A percentile compares a stretch with the other conserved stretches of the same genome.
phyloP scores from a whole-genome alignment of 2,113 vertebrate species.

The Barnardius zonarius region DNA sequence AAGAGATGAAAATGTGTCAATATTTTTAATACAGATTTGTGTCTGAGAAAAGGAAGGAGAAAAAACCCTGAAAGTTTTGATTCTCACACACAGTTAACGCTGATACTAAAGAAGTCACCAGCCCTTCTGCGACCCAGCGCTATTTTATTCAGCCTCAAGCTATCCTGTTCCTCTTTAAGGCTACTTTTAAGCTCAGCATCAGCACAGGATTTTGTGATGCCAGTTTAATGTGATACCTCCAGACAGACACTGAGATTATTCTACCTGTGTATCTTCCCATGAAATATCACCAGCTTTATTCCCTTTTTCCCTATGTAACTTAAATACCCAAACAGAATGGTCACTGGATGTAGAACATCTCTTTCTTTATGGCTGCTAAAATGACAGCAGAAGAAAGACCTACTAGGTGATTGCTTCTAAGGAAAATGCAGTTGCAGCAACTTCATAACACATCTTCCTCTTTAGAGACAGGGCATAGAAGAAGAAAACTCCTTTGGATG shows the following conservation, averaged over 20 bases:
- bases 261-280: fast-evolving
- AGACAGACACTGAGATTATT: neutral
- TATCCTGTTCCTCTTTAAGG: neutral
- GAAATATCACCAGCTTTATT: neutral
- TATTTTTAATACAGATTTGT: neutral
- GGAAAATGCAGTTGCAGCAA: neutral
- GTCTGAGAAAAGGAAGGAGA: neutral
- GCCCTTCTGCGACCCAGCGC: neutral
- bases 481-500: conserved; percentile 33
- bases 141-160: neutral
- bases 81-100: neutral
- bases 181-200: neutral
- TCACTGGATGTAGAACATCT: neutral
- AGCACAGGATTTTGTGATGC: neutral
- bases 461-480: neutral
- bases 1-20: neutral
- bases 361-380: neutral
- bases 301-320: neutral
- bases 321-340: neutral
- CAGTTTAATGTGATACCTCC: neutral
- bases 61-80: neutral
- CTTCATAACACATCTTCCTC: neutral
- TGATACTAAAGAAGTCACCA: neutral
- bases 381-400: neutral
- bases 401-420: neutral